Evolutionary conservation across 92 coral and sea anemone species (phyloP).

Genomic region (Phenganax stokvisi): DNA sequence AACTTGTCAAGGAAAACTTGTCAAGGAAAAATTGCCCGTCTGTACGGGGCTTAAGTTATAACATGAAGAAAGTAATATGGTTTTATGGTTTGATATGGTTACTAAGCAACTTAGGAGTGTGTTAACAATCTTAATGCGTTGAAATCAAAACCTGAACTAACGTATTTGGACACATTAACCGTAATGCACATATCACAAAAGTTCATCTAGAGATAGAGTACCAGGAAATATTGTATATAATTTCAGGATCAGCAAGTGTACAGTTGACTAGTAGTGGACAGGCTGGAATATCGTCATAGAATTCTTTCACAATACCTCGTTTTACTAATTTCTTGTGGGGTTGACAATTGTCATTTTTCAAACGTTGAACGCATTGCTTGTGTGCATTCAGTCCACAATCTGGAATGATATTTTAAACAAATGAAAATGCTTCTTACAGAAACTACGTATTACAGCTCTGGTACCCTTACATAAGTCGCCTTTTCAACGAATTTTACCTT

Average conservation of each 20-base stretch:
- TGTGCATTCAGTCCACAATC: conserved; percentile 97
- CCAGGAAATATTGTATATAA: not conserved
- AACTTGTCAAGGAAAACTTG: no score
- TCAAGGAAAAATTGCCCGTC: no score
- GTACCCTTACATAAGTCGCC: no score
- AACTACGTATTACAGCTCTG: not conserved
- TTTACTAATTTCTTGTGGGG: conserved; percentile 87
- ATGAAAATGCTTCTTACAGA: not conserved
- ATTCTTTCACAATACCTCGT: conserved; percentile 56
- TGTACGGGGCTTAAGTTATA: no score
- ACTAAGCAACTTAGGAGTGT: no score
- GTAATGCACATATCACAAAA: no score
- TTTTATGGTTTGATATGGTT: no score
- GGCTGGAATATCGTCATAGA: not conserved
- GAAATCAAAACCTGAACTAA: no score
- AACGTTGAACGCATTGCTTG: conserved; percentile 67
- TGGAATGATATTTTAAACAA: conserved; percentile 25
- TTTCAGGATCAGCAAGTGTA: not conserved
- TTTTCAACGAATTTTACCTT: conserved; percentile 49
- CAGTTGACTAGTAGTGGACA: not conserved
- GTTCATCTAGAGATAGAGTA: no score
- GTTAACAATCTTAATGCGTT: no score
- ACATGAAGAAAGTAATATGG: no score
- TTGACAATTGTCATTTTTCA: conserved; percentile 58
- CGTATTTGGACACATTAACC: no score